Base-by-base conservation (phyloP, 2,888 invertebrate species). In the Ommatoiulus sabulosus region DNA sequence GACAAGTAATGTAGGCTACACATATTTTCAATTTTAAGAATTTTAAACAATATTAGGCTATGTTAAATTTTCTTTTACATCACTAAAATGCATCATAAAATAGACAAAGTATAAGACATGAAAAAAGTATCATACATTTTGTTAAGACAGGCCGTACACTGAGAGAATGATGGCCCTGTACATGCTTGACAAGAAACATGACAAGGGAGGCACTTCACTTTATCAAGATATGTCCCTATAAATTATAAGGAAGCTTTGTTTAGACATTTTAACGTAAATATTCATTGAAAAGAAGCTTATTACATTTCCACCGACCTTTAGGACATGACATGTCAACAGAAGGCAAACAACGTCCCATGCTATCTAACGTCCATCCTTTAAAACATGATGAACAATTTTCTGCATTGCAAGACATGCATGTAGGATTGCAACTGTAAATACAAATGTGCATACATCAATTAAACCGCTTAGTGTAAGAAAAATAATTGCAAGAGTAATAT, bases 181-280 rank as follows among this genome's bases (percentile, higher is more conserved):
- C 97, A 97, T 44, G 96, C 96, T 91, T 96, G 95, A 92, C 97
- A 97, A 44, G 95, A 94, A 87, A 95, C 93, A 93, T 97, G 96
- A 92, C 97, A 97, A 87, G 95, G 94, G 57, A 95, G 95, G 92
- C 97, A 97, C 84, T 89, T 44, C 1, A 63, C 89, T 17, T 72
- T 35, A 43, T 84, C 63, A 15, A 35, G 24, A 44, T 84, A 88
- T 20, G 52, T 63, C 20, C 85, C 90, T 84, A 52, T 15, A 5
- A 80, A 80, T 80, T 2, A 80, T 15, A 57, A 57, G n/a, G 3
- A 43, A 7, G 63, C 6, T 20, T 72, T 10, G 6, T 72, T 72
- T 24, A 20, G 7, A 24, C 6, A 24, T 72, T 20, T 72, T 80
- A 35, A 0, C 35, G 35, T 35, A 35, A 35, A 2, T 35, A 35